Evolutionary conservation across 2,888 invertebrate genomes (phyloP), one percentile per base, ranked within the genome.

Genomic region (Auanema sp.): DNA sequence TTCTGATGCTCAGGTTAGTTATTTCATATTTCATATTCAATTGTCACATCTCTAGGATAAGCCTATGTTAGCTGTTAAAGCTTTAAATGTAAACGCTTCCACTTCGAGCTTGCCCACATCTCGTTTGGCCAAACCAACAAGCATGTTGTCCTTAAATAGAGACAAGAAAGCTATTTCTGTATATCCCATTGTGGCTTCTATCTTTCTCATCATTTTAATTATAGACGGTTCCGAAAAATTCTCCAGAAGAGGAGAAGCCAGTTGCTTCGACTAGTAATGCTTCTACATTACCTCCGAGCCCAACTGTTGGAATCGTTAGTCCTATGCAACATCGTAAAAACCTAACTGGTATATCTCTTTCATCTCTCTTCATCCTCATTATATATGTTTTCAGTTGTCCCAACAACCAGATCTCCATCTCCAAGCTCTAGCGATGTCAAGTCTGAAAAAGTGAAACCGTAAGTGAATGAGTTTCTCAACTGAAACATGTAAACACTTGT

Each of bases 241-340:
- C 53, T 42, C 8, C 52, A 55, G 55, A 43, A 51, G 8, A 50
- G 58, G 60, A 63, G 55, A 49, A 61, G 47, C n/a, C 54, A 51
- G 47, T 52, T 18, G 47, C 58, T n/a, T 58, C 58, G 21, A 69
- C 74, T 5, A 33, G 33, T 33, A 33, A 33, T 33, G 33, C 33
- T 33, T 33, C 33, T 33, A 33, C 33, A 33, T 33, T 33, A 33
- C 33, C 33, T 33, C 33, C 33, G 33, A 33, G 33, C 33, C 33
- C 33, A 33, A 81, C 81, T 54, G 84, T 86, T 41, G 86, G 89
- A 85, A 88, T 90, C 79, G 90, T 91, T 51, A 90, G 90, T 21
- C 91, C 91, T 2, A 91, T 91, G 89, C 68, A 72, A 63, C 66
- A 60, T 43, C 63, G 68, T 63, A 72, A 67, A 56, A 65, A 71